Conservation (phyloP, 2,888 invertebrate genomes). For the Nephrocerus scutellatus region DNA sequence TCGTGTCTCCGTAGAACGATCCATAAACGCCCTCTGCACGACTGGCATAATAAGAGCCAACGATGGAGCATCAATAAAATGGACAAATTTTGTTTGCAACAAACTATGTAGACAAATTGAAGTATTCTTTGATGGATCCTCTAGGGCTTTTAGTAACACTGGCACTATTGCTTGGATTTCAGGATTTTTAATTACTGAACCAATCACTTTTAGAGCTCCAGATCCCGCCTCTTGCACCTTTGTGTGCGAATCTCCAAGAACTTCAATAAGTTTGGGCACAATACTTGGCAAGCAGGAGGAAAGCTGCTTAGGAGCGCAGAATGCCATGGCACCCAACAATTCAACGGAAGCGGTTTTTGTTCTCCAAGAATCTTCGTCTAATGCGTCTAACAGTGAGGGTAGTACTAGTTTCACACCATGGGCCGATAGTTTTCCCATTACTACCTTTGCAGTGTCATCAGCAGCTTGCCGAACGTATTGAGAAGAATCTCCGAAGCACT, state of each 20-base stretch:
- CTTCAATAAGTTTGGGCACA: slow-evolving; percentile 95
- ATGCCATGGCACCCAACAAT: slow-evolving; percentile 95
- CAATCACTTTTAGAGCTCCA: slow-evolving; percentile 91
- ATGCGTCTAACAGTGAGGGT: slow-evolving; percentile 83
- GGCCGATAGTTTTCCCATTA: slow-evolving; percentile 89
- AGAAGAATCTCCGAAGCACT: slow-evolving; percentile 93
- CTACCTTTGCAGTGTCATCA: slow-evolving; percentile 92
- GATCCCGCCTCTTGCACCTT: slow-evolving; percentile 96
- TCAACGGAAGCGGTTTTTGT: slow-evolving; percentile 97
- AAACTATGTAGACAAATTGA: slow-evolving; percentile 87
- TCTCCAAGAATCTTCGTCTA: slow-evolving; percentile 98
- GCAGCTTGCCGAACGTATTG: slow-evolving; percentile 94
- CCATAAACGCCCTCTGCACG: slow-evolving; percentile 94
- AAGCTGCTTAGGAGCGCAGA: slow-evolving; percentile 97
- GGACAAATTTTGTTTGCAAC: slow-evolving; percentile 94
- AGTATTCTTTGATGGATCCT: slow-evolving; percentile 94
- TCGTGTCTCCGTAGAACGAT: slow-evolving; percentile 94
- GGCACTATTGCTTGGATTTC: slow-evolving; percentile 94
- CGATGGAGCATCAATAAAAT: slow-evolving; percentile 98
- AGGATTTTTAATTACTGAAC: slow-evolving; percentile 95
- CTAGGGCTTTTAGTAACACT: slow-evolving; percentile 79
- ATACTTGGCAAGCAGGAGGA: slow-evolving; percentile 97
- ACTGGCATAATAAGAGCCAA: slow-evolving; percentile 99
- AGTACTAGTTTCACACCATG: slow-evolving; percentile 97
- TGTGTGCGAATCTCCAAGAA: slow-evolving; percentile 93